Base-by-base conservation (phyloP, 1,140 invertebrate species). In the Radopholus similis region DNA sequence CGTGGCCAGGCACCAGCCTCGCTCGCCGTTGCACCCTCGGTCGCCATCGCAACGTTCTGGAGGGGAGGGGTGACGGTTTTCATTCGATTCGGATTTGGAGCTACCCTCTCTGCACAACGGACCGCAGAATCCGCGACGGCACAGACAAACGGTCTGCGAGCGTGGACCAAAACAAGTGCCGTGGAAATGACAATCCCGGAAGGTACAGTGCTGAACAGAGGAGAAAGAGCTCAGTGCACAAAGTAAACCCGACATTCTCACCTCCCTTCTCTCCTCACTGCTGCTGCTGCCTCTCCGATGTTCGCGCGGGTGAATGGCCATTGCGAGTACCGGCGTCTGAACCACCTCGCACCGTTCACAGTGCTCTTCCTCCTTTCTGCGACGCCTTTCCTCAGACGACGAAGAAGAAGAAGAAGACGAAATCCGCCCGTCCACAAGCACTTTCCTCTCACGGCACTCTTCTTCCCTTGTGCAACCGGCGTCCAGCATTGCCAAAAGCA, bases 1-100 rank as follows among this genome's bases (percentile, higher is more conserved):
- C 3, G 40, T 62, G 49, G 59, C 59, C 37, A 62, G 47, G 49
- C 59, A 62, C 59, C 59, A 62, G n/a, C 59, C 59, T 11, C 30
- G 40, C 2, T 18, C 51, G n/a, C 47, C 47, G 30, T 62, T 62
- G 18, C 59, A 62, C 9, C 40, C 59, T 35, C n/a, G 11, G 9
- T 62, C 34, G 4, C 59, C 59, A n/a, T 9, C 32, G 8, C 59
- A 62, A 15, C 23, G 1, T 21, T 35, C 59, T 62, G 15, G 23
- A 49, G 21, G 15, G 30, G n/a, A 15, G 35, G 9, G 44, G 44
- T 21, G 21, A 40, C n/a, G 21, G 26, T 42, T 8, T 30, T 15
- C 8, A 15, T 47, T 4, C 13, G 26, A 44, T n/a, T 38, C 15
- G 30, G 44, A 47, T 26, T 23, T 30, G 9, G n/a, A 49, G 37